Base-by-base conservation (phyloP, 2,888 invertebrate species). In the Phytoseiulus persimilis region DNA sequence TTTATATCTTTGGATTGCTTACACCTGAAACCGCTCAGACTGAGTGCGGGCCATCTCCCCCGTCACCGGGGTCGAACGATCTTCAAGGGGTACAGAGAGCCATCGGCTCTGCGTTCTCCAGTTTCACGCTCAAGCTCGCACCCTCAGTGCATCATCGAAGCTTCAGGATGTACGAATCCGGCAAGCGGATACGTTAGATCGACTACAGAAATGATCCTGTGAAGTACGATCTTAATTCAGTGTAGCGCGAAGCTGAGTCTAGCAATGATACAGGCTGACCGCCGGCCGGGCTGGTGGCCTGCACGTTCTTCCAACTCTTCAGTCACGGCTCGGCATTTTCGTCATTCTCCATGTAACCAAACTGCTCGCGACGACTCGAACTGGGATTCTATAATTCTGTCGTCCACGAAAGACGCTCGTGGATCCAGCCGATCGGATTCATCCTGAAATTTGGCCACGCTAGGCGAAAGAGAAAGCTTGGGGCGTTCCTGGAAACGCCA, bases 131-230 rank as follows among this genome's bases (percentile, higher is more conserved):
- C 65, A 65, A 23, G 65, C 65, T 11, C 65, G 18, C 65, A 65
- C 65, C 65, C 65, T 65, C 65, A 65, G 65, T 23, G 65, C 65
- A 65, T 65, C 65, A 65, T 65, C 65, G 65, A 28, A 65, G 65
- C 65, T 65, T 65, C 65, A 65, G 65, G 65, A 65, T 65, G 65
- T 65, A 65, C 65, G 65, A 65, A 65, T 65, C 65, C 65, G 65
- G 65, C 65, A 28, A 65, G 65, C 65, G 65, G 65, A 65, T 23
- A 65, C 65, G 65, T 65, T 65, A 65, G 65, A 65, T 65, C 65
- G 65, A 65, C 65, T 65, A 65, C 65, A 65, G 65, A 65, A 65
- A 65, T 65, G 65, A 65, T 65, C 65, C 65, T 65, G 65, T 65
- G 65, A 65, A 65, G 65, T 65, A 65, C 65, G 65, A 65, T 65